Base-by-base conservation (phyloP, 1,140 invertebrate species). In the Temnothorax longispinosus region DNA sequence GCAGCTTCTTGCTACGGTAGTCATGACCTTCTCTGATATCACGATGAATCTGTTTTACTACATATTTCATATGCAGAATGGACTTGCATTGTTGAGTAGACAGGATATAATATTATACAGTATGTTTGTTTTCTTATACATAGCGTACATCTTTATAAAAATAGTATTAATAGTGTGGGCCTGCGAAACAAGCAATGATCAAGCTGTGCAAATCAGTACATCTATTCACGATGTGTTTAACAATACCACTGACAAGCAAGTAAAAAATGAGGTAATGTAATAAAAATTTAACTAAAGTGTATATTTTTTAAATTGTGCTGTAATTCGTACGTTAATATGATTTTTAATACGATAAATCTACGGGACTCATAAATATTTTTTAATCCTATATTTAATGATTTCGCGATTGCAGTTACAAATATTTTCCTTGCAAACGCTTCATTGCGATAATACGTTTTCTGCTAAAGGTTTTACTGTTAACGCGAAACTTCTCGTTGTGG, bases 11-110 rank as follows among this genome's bases (percentile, higher is more conserved):
- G 67, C 90, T 0, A 75, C 89, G 0, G 78, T 94, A 2, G 88
- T 89, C 0, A 75, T 92, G 0, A 94, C 93, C 0, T 95, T 95
- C 56, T 86, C 81, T 0, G 88, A 93, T 52, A 74, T 93, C 3
- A 94, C 93, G 0, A 94, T 95, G 32, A 92, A 91, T 10, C 62
- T 94, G 3, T 95, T 94, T 56, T 95, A 94, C 81, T 93, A 90
- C 50, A 87, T 95, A 67, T 15, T 94, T 0, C 4, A 7, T 27
- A 27, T 27, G 27, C 27, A 27, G 27, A 27, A 27, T 0, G 27
- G 27, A 1, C 27, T 27, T 27, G 1, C 27, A 1, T 27, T 27
- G 27, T 27, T 41, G 38, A 41, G 6, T 41, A 41, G 3, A 41
- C 38, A 5, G 38, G 38, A 41, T 3, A 41, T 5, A 41, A 41